Evolutionary conservation across 2,113 vertebrate genomes (phyloP).

Genomic region (Cariama cristata): DNA sequence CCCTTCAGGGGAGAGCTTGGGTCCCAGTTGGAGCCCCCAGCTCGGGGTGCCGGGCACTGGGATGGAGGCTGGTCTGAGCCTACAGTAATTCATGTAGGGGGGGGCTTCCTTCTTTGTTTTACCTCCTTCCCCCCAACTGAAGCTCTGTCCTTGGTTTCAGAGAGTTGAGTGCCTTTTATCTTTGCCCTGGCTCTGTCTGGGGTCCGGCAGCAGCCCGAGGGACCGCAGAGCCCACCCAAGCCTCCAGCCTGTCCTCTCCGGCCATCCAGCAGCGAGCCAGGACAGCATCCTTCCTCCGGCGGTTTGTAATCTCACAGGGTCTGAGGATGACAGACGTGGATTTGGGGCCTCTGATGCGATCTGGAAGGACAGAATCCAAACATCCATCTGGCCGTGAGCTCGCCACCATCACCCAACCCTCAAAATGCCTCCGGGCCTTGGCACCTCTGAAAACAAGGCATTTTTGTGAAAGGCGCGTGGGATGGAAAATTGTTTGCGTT

Average conservation of each 20-base stretch:
- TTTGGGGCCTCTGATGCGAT: not conserved
- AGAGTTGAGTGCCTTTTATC: rapidly evolving
- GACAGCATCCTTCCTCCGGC: not conserved
- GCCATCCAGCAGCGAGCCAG: not conserved
- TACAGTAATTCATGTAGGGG: rapidly evolving
- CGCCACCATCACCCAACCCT: rapidly evolving
- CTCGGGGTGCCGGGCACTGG: not conserved
- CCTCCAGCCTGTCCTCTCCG: not conserved
- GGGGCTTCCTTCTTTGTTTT: not conserved
- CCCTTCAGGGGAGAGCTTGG: rapidly evolving
- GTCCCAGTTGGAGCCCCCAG: rapidly evolving
- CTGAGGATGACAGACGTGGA: not conserved
- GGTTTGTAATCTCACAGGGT: rapidly evolving
- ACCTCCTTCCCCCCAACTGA: rapidly evolving
- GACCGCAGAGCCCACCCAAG: rapidly evolving
- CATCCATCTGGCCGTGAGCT: not conserved
- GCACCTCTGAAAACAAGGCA: rapidly evolving
- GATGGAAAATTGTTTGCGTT: not conserved
- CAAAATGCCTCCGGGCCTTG: not conserved
- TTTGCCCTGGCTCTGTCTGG: not conserved
- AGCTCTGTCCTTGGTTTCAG: not conserved
- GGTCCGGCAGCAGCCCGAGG: not conserved
- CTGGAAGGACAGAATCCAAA: not conserved
- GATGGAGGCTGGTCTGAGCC: not conserved
- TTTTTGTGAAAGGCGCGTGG: not conserved